Percentiles rank a stretch among this genome's conserved stretches.
These are phyloP conservation scores for Nebria ingens DNA, from an alignment of 1,140 invertebrate genomes.

Conservation along the genomic window DNA sequence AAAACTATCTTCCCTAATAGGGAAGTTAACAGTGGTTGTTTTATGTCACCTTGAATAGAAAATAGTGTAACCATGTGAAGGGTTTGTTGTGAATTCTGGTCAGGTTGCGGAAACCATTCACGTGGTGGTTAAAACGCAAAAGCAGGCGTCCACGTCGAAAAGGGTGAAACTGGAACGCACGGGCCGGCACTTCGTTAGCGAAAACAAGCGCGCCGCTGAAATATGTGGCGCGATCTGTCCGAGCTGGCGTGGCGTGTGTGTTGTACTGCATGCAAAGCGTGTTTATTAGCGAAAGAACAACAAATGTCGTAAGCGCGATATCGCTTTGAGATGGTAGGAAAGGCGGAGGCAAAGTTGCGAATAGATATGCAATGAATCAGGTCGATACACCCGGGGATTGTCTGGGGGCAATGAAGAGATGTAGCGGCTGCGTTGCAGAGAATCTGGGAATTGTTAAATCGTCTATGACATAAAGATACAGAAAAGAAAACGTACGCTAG, in stretches of 20 bases:
- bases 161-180: conserved; percentile 1
- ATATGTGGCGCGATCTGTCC: neutral
- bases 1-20: no score
- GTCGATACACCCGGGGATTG: neutral
- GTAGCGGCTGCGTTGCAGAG: neutral
- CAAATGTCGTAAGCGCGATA: neutral
- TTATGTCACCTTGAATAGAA: no score
- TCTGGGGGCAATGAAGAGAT: neutral
- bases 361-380: neutral
- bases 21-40: no score
- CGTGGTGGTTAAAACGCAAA: neutral
- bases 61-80: no score
- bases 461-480: conserved; percentile 5
- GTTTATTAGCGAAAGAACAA: neutral
- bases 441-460: conserved; percentile 2
- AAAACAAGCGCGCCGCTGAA: conserved; percentile 4
- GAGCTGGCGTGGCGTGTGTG: no score
- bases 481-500: neutral
- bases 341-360: neutral
- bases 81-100: neutral
- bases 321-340: neutral
- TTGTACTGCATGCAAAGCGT: conserved; percentile 1
- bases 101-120: neutral
- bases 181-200: neutral
- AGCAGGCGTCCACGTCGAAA: neutral